A percentile compares a stretch with the other conserved stretches of the same genome.
Conservation (phyloP, 2,888 invertebrate species). For the Amphiduros pacificus region DNA sequence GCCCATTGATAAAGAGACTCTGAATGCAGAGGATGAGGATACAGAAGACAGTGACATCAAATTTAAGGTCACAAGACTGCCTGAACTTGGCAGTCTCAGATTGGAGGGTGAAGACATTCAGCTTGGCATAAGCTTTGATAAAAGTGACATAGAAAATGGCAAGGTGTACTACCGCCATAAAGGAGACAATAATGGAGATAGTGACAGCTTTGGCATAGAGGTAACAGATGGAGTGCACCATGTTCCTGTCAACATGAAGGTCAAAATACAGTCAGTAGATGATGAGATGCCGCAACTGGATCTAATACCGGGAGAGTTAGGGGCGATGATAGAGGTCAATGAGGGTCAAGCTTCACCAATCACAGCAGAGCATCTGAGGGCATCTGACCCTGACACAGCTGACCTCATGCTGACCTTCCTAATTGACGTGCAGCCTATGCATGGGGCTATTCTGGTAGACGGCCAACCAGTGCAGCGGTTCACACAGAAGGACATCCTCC, state of each 20-base stretch:
- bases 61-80: constrained; percentile 42
- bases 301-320: constrained; percentile 39
- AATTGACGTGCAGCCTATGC: constrained; percentile 40
- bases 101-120: constrained; percentile 36
- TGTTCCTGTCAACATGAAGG: constrained; percentile 47
- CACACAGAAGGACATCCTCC: constrained; percentile 48
- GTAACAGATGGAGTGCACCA: constrained; percentile 57
- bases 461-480: constrained; percentile 43
- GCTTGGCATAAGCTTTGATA: constrained; percentile 46
- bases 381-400: constrained; percentile 49
- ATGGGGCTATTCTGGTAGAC: constrained; percentile 41
- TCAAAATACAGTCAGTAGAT: constrained; percentile 47
- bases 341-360: constrained; percentile 44
- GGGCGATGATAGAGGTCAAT: constrained; percentile 39
- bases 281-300: constrained; percentile 47
- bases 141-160: constrained; percentile 43
- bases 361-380: constrained; percentile 38
- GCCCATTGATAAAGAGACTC: constrained; percentile 42
- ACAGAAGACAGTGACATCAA: constrained; percentile 41
- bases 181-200: constrained; percentile 43
- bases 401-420: constrained; percentile 44
- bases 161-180: constrained; percentile 47
- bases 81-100: constrained; percentile 47
- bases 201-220: constrained; percentile 52
- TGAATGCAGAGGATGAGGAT: constrained; percentile 54